These are phyloP conservation scores for Anguilla megastoma DNA, from an alignment of 2,797 vertebrate species.

Conservation along the genomic window DNA sequence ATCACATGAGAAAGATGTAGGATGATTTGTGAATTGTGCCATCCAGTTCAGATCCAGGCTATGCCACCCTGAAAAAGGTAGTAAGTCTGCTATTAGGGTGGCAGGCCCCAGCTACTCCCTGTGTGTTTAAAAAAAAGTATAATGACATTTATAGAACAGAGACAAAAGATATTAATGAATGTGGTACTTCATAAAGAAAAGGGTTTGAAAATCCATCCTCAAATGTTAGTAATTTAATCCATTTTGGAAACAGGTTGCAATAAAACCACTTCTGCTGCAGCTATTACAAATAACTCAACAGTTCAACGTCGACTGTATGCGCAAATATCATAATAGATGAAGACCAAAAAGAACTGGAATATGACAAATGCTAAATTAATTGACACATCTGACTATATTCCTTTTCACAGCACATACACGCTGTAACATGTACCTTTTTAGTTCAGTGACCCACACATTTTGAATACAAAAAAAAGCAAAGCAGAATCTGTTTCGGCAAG, in stretches of 20 bases:
- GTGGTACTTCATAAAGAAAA: too few species aligned
- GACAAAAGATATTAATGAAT: neutral
- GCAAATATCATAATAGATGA: neutral
- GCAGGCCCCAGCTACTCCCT: too few species aligned
- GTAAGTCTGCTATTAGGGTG: too few species aligned
- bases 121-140: neutral
- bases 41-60: neutral
- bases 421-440: neutral
- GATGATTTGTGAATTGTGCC: neutral
- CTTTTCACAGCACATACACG: neutral
- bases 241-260: neutral
- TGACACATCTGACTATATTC: neutral
- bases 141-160: neutral
- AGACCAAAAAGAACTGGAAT: neutral
- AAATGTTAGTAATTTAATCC: neutral
- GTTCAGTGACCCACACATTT: neutral
- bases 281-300: neutral
- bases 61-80: neutral
- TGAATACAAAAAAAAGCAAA: neutral
- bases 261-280: neutral
- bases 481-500: neutral
- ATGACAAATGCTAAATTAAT: neutral
- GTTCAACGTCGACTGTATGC: neutral
- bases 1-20: neutral
- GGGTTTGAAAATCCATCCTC: neutral